A percentile compares a stretch with the other conserved stretches of the same genome.
These are phyloP conservation scores for Clusia tigrina DNA, from an alignment of 2,888 invertebrate genomes.

Conservation along the genomic window DNA sequence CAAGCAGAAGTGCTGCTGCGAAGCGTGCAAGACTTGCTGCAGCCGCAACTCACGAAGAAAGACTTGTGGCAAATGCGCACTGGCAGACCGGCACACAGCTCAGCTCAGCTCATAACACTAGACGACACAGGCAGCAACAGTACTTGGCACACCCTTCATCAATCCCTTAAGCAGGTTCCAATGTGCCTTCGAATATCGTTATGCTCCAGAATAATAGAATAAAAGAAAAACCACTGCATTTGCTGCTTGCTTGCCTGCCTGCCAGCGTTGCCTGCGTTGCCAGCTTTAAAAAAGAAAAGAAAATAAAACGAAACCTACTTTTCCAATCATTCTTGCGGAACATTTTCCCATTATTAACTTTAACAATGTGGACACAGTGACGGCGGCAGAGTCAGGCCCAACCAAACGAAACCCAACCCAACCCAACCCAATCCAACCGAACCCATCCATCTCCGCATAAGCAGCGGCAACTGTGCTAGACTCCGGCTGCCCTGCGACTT, in stretches of 20 bases:
- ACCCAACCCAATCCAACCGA: too few species aligned
- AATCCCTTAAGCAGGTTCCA: too few species aligned
- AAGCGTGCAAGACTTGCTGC: neutral
- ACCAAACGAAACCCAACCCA: neutral
- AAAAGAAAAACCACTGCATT: neutral
- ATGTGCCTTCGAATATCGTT: neutral
- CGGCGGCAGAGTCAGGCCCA: neutral
- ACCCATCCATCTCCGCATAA: neutral
- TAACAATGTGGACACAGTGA: slow-evolving; percentile 8
- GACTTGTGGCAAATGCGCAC: neutral
- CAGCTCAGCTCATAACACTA: too few species aligned
- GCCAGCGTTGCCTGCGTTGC: slow-evolving; percentile 4
- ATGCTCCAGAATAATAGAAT: neutral
- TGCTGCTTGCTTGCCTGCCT: neutral
- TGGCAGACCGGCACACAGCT: too few species aligned
- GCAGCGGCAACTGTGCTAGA: neutral
- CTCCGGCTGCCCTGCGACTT: neutral
- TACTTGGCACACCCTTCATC: too few species aligned
- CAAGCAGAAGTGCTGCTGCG: too few species aligned
- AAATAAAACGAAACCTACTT: slow-evolving; percentile 1
- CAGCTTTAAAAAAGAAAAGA: too few species aligned
- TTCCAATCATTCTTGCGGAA: neutral
- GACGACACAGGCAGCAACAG: too few species aligned
- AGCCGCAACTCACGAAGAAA: neutral
- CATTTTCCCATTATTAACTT: slow-evolving; percentile 8